These are phyloP conservation scores for Hypomecis atomaria DNA, from an alignment of 2,888 invertebrate species.

Conservation along the genomic window DNA sequence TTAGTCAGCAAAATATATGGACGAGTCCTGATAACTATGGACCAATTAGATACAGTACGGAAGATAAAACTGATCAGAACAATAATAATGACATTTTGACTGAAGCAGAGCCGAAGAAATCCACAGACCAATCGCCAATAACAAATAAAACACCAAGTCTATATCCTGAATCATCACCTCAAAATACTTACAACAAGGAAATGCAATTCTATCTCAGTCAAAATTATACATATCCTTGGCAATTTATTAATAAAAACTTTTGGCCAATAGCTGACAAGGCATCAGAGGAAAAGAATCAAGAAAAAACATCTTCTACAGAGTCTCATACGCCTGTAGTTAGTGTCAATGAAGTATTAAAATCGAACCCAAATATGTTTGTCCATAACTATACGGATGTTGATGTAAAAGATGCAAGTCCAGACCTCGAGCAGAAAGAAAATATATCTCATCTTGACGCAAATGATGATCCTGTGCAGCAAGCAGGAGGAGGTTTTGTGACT, in stretches of 20 bases:
- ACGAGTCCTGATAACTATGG: background rate
- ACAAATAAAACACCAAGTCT: too few species aligned
- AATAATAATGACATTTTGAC: too few species aligned
- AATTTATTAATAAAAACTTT: too few species aligned
- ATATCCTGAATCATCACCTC: too few species aligned
- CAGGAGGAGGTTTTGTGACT: too few species aligned
- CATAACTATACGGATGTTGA: background rate
- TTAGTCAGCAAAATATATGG: background rate
- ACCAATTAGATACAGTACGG: too few species aligned
- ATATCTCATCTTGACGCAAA: background rate
- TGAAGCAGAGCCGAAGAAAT: too few species aligned
- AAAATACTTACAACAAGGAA: too few species aligned
- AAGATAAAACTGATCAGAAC: too few species aligned
- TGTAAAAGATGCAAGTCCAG: background rate
- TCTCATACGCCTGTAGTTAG: background rate
- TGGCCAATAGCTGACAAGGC: background rate
- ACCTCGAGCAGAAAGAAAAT: background rate
- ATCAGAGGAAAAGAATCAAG: background rate
- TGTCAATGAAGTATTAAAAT: background rate
- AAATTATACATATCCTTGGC: too few species aligned
- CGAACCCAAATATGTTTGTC: background rate
- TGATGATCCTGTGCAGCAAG: background rate
- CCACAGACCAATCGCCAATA: too few species aligned
- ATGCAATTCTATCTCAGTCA: too few species aligned
- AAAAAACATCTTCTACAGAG: background rate